Conservation (phyloP, 2,797 vertebrate genomes). For the Xenopus petersii region DNA sequence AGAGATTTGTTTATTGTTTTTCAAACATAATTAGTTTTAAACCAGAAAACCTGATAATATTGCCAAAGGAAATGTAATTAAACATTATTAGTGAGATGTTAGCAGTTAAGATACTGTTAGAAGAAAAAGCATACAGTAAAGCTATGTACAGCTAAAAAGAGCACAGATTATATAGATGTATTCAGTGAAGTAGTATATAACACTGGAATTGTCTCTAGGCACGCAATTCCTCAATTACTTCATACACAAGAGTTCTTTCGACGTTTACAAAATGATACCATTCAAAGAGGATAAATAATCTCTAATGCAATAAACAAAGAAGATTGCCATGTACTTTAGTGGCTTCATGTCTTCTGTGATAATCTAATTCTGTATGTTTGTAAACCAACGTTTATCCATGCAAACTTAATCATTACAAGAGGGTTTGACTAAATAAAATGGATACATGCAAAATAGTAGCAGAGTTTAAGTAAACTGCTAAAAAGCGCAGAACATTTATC, state of each 20-base stretch:
- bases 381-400: not conserved
- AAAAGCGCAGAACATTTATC: too few species aligned
- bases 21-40: not conserved
- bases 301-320: not conserved
- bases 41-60: not conserved
- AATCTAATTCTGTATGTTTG: not conserved
- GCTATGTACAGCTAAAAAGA: not conserved
- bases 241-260: not conserved
- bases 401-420: not conserved
- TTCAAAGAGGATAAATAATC: not conserved
- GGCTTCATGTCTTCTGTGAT: not conserved
- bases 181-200: conserved; percentile 5
- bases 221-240: not conserved
- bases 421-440: too few species aligned
- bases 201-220: conserved; percentile 1
- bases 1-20: too few species aligned
- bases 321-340: not conserved
- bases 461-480: too few species aligned
- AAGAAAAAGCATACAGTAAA: not conserved
- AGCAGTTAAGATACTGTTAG: not conserved
- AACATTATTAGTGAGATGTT: not conserved
- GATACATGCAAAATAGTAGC: too few species aligned
- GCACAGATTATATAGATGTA: conserved; percentile 2
- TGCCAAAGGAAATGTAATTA: not conserved
- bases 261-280: not conserved